These are phyloP conservation scores for Microtus obscurus DNA, from an alignment of 2,797 vertebrate genomes.

Conservation along the genomic window DNA sequence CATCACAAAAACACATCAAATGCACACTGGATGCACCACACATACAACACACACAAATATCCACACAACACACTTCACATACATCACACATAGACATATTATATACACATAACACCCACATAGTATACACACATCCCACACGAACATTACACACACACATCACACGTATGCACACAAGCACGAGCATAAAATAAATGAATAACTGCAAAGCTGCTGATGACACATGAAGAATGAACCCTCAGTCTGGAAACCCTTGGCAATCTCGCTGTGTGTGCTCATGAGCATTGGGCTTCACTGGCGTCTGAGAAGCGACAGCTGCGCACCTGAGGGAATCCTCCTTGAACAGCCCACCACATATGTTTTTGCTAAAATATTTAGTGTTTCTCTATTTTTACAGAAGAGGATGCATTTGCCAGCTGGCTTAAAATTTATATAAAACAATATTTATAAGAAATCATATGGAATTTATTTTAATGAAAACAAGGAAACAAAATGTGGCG, in stretches of 20 bases:
- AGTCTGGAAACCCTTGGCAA: neutral
- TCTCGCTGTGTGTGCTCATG: neutral
- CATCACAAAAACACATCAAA: neutral
- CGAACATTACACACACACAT: too few relatives aligned
- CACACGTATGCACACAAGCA: neutral
- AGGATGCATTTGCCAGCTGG: neutral
- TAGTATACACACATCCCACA: too few relatives aligned
- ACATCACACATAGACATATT: too few relatives aligned
- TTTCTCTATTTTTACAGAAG: neutral
- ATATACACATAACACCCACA: too few relatives aligned
- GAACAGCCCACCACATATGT: neutral
- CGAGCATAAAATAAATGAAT: neutral
- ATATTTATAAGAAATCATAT: neutral
- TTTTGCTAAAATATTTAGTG: neutral
- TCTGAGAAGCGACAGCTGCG: neutral
- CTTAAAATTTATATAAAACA: neutral
- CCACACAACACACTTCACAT: too few relatives aligned
- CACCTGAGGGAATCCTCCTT: neutral
- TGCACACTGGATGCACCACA: too few relatives aligned
- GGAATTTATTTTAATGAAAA: neutral
- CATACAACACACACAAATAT: too few relatives aligned
- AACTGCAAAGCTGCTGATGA: neutral
- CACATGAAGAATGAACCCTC: neutral
- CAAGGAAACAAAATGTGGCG: neutral
- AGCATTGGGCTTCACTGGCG: neutral